These are phyloP conservation scores for Colistium nudipinnis DNA, from an alignment of 2,113 vertebrate genomes.

Conservation along the genomic window DNA sequence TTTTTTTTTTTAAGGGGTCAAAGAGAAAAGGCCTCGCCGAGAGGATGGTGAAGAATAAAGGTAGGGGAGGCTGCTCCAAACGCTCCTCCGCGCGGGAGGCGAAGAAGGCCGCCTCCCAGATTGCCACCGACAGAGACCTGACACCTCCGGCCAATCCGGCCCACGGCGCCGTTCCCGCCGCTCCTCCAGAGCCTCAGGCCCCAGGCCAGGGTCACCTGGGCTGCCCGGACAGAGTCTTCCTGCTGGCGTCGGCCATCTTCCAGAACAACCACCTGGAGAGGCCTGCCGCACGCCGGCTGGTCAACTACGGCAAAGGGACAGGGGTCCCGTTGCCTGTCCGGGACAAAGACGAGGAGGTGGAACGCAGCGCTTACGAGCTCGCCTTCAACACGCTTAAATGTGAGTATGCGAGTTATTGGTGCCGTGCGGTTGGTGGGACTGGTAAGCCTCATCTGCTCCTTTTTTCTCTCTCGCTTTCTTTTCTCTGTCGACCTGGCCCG, in stretches of 20 bases:
- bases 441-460: neutral
- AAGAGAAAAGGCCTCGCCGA: slow-evolving; percentile 3
- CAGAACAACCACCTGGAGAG: slow-evolving; percentile 83
- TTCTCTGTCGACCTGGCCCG: neutral
- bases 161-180: neutral
- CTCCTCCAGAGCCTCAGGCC: slow-evolving; percentile 17
- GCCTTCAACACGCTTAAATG: slow-evolving; percentile 92
- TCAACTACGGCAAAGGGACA: slow-evolving; percentile 80
- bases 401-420: slow-evolving; percentile 77
- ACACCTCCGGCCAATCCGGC: slow-evolving; percentile 22
- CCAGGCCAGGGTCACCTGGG: slow-evolving; percentile 59
- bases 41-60: slow-evolving; percentile 60
- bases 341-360: slow-evolving; percentile 76
- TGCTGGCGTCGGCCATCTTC: slow-evolving; percentile 88
- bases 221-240: slow-evolving; percentile 82
- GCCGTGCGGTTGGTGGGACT: neutral
- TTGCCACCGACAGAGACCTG: slow-evolving; percentile 22
- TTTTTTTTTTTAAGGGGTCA: slow-evolving; percentile 44
- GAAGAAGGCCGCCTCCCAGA: slow-evolving; percentile 32
- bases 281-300: slow-evolving; percentile 65
- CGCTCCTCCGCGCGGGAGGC: slow-evolving; percentile 24
- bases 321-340: slow-evolving; percentile 24
- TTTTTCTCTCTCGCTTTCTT: neutral
- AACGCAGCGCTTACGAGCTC: slow-evolving; percentile 81
- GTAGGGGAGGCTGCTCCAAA: neutral